Evolutionary conservation across 2,888 invertebrate species (phyloP).

Genomic region (Lasius platythorax): DNA sequence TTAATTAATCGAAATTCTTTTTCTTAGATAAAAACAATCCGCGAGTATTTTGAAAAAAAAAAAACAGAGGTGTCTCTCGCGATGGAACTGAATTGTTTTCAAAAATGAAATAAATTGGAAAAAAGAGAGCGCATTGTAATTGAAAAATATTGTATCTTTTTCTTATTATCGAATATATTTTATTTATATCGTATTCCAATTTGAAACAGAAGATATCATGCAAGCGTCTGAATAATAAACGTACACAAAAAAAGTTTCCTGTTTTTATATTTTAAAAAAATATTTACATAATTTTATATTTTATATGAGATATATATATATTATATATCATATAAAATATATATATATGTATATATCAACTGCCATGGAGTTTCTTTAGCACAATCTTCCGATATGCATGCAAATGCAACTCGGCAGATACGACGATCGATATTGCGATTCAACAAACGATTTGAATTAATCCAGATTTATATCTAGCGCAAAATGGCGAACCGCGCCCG

Average conservation of each 20-base stretch:
- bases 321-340: too few species aligned
- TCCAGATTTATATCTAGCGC: conserved; percentile 80
- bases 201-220: not conserved
- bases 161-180: not conserved
- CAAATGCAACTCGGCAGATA: conserved; percentile 69
- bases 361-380: not conserved
- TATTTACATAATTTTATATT: too few species aligned
- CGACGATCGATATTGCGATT: conserved; percentile 78
- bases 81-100: not conserved
- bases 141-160: not conserved
- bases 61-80: not conserved
- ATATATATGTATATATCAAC: not conserved
- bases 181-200: not conserved
- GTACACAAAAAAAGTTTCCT: not conserved
- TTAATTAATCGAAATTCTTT: not conserved
- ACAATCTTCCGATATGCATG: conserved; percentile 66
- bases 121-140: not conserved
- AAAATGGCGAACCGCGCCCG: conserved; percentile 58
- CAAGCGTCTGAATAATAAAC: not conserved
- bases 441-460: conserved; percentile 80
- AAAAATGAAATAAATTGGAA: not conserved
- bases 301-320: too few species aligned
- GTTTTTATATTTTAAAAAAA: conserved; percentile 13
- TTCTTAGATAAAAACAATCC: not conserved
- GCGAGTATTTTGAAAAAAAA: not conserved